Conservation (phyloP, 2,797 vertebrate genomes). For the Poecilia wingei region DNA sequence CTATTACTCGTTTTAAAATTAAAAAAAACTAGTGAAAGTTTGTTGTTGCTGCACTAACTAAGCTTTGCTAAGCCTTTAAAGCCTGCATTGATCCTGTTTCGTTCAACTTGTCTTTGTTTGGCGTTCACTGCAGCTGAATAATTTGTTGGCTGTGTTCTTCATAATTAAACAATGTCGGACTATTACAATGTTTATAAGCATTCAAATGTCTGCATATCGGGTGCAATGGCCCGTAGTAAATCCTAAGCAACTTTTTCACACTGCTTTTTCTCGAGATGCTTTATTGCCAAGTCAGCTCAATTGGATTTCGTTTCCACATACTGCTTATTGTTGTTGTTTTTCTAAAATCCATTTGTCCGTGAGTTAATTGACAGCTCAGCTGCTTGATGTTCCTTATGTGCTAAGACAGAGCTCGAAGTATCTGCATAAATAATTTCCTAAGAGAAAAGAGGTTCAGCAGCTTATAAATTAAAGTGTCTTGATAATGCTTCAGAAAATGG, state of each 20-base stretch:
- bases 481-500: not conserved
- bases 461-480: not conserved
- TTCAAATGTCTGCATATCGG: conserved; percentile 27
- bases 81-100: conserved; percentile 43
- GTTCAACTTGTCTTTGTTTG: conserved; percentile 41
- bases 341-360: conserved; percentile 1
- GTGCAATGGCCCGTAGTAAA: conserved; percentile 19
- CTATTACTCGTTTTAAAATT: conserved; percentile 14
- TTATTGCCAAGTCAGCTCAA: conserved; percentile 31
- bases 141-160: conserved; percentile 34
- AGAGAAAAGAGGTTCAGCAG: not conserved
- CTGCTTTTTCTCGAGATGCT: not conserved
- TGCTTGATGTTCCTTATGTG: not conserved
- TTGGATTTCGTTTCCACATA: conserved; percentile 17
- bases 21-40: not conserved
- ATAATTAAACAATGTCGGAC: conserved; percentile 33
- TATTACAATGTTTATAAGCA: conserved; percentile 14
- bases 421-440: not conserved
- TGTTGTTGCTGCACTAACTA: not conserved
- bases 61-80: conserved; percentile 17
- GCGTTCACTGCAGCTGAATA: conserved; percentile 19
- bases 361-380: conserved; percentile 9
- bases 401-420: not conserved
- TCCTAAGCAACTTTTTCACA: conserved; percentile 20
- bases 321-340: not conserved